Evolutionary conservation across 2,797 vertebrate species (phyloP), one percentile per base, ranked within the genome.

Genomic region (Fratercula arctica): DNA sequence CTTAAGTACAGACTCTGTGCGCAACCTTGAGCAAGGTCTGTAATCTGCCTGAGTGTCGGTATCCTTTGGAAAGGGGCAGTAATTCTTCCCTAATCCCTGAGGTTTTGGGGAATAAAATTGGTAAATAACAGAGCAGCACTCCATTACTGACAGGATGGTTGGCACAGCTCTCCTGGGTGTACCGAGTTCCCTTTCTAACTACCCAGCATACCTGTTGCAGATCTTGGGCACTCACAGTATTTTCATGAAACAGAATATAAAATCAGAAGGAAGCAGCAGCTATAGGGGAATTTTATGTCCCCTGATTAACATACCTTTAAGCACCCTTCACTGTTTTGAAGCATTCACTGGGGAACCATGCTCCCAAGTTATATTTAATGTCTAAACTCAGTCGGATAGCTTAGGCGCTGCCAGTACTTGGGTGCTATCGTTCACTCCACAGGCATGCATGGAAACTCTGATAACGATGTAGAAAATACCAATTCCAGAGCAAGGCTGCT

Each of bases 181-280:
- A 35, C 61, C 1, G 2, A 60, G 48, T 11, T 91, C 51, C 51
- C 75, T 83, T 91, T 46, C 76, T 82, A 80, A 72, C 77, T 37
- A 83, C 17, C 28, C 9, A 0, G 53, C 33, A 70, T 24, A 45
- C 21, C 4, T 56, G 33, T 60, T 61, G 51, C 61, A 90, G 85
- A 84, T 89, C 86, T 73, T 91, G 74, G 85, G 31, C 57, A 15
- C 51, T 93, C 6, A 0, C 83, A 91, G 68, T 61, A 35, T 85
- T 86, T 90, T 54, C 95, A 88, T 84, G 87, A 87, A 95, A 94
- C 64, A 78, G 88, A 95, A 94, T 91, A 85, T n/a, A 76, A 85
- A 96, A 93, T 94, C 51, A 75, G 81, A 91, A 81, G 85, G 66
- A 95, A 94, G 86, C 46, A 89, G 72, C 66, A 96, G 90, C 90